Percentiles rank a stretch among this genome's conserved stretches.
These are phyloP conservation scores for Ceratitis capitata DNA, from an alignment of 1,140 invertebrate genomes.

Conservation along the genomic window DNA sequence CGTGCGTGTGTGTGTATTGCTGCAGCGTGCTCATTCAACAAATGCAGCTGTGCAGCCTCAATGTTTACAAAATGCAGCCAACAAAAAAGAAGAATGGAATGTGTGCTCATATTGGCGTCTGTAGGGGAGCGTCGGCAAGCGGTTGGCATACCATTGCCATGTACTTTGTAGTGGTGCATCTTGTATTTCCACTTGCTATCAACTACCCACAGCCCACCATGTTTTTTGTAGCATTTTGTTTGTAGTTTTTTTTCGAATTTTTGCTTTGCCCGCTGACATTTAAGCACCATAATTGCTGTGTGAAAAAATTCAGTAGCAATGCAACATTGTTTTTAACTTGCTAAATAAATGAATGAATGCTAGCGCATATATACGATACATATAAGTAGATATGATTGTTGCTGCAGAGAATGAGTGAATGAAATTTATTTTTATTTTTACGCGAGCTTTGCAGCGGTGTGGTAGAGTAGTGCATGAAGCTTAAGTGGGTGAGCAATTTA, in stretches of 20 bases:
- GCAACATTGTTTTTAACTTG: neutral
- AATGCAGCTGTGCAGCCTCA: conserved; percentile 35
- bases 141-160: neutral
- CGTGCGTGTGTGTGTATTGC: neutral
- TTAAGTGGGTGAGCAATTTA: neutral
- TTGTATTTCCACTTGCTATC: neutral
- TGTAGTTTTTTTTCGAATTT: neutral
- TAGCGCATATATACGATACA: neutral
- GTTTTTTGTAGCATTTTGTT: neutral
- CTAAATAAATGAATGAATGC: conserved; percentile 11
- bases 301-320: conserved; percentile 23
- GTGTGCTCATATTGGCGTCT: neutral
- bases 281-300: conserved; percentile 30
- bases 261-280: neutral
- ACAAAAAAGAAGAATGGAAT: neutral
- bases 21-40: conserved; percentile 16
- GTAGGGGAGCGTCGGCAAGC: neutral
- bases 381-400: neutral
- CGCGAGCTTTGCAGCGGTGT: neutral
- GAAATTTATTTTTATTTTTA: neutral
- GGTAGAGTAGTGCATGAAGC: neutral
- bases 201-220: neutral
- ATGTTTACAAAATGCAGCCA: neutral
- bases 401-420: neutral
- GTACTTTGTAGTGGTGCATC: neutral